These are phyloP conservation scores for Eufriesea mexicana DNA, from an alignment of 1,140 invertebrate species.

Conservation along the genomic window DNA sequence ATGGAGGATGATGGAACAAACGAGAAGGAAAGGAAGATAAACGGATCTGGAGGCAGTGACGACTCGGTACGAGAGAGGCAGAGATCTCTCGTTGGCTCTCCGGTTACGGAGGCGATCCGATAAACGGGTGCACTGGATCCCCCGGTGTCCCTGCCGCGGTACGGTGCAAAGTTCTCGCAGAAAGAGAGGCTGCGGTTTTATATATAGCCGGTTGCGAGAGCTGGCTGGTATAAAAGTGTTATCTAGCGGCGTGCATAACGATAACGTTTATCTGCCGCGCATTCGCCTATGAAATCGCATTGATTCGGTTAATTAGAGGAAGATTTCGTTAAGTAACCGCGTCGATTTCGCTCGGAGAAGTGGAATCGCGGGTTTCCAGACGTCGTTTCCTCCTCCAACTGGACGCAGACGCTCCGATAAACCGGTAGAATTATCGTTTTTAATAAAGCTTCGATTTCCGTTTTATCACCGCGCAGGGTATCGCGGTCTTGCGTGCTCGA, in stretches of 20 bases:
- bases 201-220: constrained; percentile 34
- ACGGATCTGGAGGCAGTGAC: too few species aligned
- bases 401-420: background rate
- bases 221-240: constrained; percentile 21
- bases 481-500: background rate
- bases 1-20: background rate
- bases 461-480: background rate
- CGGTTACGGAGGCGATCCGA: constrained; percentile 2
- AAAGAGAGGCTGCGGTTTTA: constrained; percentile 18
- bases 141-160: background rate
- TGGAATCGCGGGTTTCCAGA: background rate
- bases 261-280: constrained; percentile 49
- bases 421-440: background rate
- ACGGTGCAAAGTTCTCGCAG: constrained; percentile 28
- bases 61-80: background rate
- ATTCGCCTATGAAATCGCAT: constrained; percentile 4
- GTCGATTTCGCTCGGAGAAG: background rate
- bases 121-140: constrained; percentile 44
- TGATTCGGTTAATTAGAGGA: constrained; percentile 41
- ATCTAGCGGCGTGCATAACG: constrained; percentile 2
- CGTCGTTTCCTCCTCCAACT: background rate
- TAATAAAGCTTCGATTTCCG: background rate
- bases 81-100: background rate
- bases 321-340: background rate
- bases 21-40: background rate